Evolutionary conservation across 2,797 vertebrate species (phyloP), one percentile per base, ranked within the genome.

Genomic region (Moxostoma hubbsi): DNA sequence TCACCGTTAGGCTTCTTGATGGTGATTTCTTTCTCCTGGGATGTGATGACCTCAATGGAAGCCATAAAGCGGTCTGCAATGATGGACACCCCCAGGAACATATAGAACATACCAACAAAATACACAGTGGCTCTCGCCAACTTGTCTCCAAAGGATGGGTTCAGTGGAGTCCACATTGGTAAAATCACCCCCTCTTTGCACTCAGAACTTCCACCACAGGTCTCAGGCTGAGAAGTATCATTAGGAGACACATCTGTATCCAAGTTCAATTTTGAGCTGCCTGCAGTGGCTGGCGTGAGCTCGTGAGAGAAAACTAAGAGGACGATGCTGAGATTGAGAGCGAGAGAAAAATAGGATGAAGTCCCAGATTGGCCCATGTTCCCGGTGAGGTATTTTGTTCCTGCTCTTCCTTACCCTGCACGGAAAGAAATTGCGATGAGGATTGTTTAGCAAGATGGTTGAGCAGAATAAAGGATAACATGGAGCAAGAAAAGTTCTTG

Each of bases 41-140:
- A 99, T 0, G 98, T 99, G 83, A 99, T 99, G 86, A 99, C 97
- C 89, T 99, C 97, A 0, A 99, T 99, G 67, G 97, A 98, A 0
- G 98, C 95, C 98, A 99, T 99, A 89, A 99, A 99, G 72, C 97
- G 96, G 75, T 99, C 98, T 0, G 98, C 97, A 13, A 99, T 95
- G 88, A 99, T 98, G 49, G 98, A 99, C 13, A 99, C 98, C 0
- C 98, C 98, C 9, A 99, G 88, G 86, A 99, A 99, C 97, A 98
- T 98, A 89, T 98, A 99, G 7, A 91, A 92, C 91, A 99, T 85
- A 0, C 94, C 97, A 73, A 98, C 92, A 63, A 99, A 98, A 83
- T 99, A 99, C 54, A 99, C 94, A 0, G 95, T 95, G 9, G 98
- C 97, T 85, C 98, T 93, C 79, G 97, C 97, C 1, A 98, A 81